Base-by-base conservation (phyloP, 2,888 invertebrate genomes). In the Mythimna ferrago region DNA sequence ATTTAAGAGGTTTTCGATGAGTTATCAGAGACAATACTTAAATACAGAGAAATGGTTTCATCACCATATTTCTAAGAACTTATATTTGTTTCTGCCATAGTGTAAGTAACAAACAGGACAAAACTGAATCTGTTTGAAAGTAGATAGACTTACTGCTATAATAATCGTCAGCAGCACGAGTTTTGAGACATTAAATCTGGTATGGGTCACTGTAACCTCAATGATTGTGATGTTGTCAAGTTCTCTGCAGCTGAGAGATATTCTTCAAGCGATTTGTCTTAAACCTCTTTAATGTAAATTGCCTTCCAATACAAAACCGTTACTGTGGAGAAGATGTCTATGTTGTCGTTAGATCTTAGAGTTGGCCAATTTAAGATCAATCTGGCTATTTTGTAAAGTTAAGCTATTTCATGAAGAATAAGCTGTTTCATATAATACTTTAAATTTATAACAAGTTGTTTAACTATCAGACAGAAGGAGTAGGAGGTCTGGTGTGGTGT, bases 21-120 rank as follows among this genome's bases (percentile, higher is more conserved):
- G 35, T 78, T 61, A 14, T 6, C 66, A 71, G 56, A 48, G 53
- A 58, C 21, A 62, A 57, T 58, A 41, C 48, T 32, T 10, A 32
- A 48, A 51, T 38, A 76, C 77, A 78, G 71, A 66, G 66, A 71
- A 66, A 66, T 26, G 16, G n/a, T 66, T 75, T 53, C 51, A 57
- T 56, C 26, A n/a, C 16, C 26, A 65, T n/a, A 65, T 6, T 60
- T 63, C n/a, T 53, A 9, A 32, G 35, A 3, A 35, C 6, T 48
- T 48, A 16, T 48, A 32, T 4, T 56, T 14, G 11, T 56, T 26
- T 26, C 26, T 26, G 56, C 26, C 11, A 14, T 48, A 56, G 14
- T 56, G 26, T 56, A 7, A 53, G n/a, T 19, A 56, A 26, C 14
- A 56, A 26, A 21, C 0, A 56, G 11, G 14, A 11, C 14, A 2